phyloP scores from a whole-genome alignment of 2,888 invertebrate species.

The Clepsis dumicolana region DNA sequence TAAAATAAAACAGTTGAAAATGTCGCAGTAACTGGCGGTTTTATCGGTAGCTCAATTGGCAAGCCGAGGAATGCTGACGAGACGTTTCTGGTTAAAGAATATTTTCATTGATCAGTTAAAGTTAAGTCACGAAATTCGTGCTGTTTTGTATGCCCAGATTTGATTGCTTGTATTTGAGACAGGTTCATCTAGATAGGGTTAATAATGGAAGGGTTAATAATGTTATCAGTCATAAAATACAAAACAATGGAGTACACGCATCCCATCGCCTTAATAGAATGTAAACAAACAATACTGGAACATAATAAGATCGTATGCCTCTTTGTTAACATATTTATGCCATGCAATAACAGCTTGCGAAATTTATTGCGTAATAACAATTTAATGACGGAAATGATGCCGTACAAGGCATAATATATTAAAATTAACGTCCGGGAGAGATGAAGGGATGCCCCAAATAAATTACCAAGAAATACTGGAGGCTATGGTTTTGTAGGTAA shows the following conservation, averaged over 20 bases:
- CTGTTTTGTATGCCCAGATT: no score
- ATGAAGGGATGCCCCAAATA: slow-evolving; percentile 60
- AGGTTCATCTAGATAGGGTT: neutral
- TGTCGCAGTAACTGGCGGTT: no score
- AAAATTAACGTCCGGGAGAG: slow-evolving; percentile 64
- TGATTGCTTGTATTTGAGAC: neutral
- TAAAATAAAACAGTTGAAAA: no score
- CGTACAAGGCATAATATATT: slow-evolving; percentile 56
- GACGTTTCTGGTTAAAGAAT: no score
- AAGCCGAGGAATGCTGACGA: no score
- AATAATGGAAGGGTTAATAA: slow-evolving; percentile 11
- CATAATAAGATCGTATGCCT: slow-evolving; percentile 42
- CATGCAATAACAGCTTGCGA: slow-evolving; percentile 55
- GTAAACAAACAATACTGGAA: slow-evolving; percentile 30
- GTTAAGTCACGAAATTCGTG: no score
- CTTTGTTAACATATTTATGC: slow-evolving; percentile 46
- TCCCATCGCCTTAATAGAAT: slow-evolving; percentile 31
- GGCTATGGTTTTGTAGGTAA: slow-evolving; percentile 40
- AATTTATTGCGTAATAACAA: slow-evolving; percentile 68
- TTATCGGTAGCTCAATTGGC: no score
- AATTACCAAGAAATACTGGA: slow-evolving; percentile 54
- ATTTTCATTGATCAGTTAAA: no score
- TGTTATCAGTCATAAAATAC: slow-evolving; percentile 24
- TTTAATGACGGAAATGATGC: slow-evolving; percentile 65
- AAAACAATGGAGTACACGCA: slow-evolving; percentile 28